Percentiles rank a stretch among this genome's conserved stretches.
Conservation (phyloP, 2,888 invertebrate genomes). For the Heliconius ismenius region DNA sequence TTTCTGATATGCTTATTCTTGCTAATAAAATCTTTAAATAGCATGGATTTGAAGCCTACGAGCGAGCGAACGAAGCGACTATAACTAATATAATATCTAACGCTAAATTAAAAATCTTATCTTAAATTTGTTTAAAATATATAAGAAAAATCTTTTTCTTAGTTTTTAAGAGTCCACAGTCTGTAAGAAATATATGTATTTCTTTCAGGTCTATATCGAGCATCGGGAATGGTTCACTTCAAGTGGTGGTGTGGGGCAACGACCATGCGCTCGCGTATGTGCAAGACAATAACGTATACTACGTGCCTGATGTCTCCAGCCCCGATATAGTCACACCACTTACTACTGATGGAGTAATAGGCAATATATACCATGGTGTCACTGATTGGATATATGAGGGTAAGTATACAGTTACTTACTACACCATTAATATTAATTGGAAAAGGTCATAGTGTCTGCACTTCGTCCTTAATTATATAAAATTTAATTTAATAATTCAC, state of each 20-base stretch:
- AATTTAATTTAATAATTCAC: background rate
- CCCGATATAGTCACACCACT: slow-evolving; percentile 67
- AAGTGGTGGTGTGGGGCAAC: slow-evolving; percentile 82
- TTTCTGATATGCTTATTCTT: too few relatives aligned
- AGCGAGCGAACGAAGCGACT: too few relatives aligned
- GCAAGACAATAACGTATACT: slow-evolving; percentile 86
- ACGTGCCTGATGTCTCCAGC: slow-evolving; percentile 66
- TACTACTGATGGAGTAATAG: slow-evolving; percentile 84
- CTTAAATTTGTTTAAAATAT: background rate
- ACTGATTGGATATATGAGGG: slow-evolving; percentile 98
- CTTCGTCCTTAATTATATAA: background rate
- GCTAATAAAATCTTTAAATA: too few relatives aligned
- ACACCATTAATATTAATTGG: background rate
- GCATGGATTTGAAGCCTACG: too few relatives aligned
- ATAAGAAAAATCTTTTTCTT: too few relatives aligned
- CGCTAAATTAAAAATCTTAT: background rate
- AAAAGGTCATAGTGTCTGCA: background rate
- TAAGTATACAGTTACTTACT: slow-evolving; percentile 55
- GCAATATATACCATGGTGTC: slow-evolving; percentile 89
- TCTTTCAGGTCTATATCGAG: slow-evolving; percentile 64
- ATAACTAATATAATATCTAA: too few relatives aligned
- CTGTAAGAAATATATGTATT: slow-evolving; percentile 5
- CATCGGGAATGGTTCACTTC: slow-evolving; percentile 80
- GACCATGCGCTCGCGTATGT: slow-evolving; percentile 81
- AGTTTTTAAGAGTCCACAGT: background rate